These are phyloP conservation scores for Phyllostomus discolor DNA, from an alignment of 2,113 vertebrate species.

Conservation along the genomic window DNA sequence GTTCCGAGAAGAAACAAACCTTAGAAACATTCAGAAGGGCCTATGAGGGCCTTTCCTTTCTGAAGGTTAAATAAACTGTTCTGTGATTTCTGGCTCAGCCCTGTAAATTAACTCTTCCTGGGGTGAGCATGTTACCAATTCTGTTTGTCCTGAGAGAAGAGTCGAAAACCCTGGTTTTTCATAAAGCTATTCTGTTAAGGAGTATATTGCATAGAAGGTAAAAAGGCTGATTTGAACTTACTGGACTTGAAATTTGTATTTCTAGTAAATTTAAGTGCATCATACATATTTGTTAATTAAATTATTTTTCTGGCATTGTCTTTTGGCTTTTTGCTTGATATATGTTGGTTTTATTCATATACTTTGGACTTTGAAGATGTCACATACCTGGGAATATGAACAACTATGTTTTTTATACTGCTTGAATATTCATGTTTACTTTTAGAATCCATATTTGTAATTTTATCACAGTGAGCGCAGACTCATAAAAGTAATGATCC, in stretches of 20 bases:
- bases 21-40: background rate
- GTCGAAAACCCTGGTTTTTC: background rate
- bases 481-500: background rate
- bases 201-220: background rate
- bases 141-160: background rate
- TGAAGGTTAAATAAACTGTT: background rate
- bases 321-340: background rate
- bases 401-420: background rate
- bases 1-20: background rate
- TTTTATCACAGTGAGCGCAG: background rate
- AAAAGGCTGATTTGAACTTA: background rate
- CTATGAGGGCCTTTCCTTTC: background rate
- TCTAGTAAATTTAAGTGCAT: background rate
- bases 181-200: background rate
- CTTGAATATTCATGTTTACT: conserved; percentile 1
- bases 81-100: background rate
- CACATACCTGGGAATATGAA: background rate
- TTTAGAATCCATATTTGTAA: background rate
- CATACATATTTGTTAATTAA: background rate
- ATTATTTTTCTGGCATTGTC: background rate
- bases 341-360: background rate
- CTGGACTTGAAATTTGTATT: background rate
- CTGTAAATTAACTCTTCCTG: background rate
- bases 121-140: background rate
- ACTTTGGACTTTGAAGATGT: background rate